Base-by-base conservation (phyloP, 2,113 vertebrate genomes). In the Crocuta crocuta region DNA sequence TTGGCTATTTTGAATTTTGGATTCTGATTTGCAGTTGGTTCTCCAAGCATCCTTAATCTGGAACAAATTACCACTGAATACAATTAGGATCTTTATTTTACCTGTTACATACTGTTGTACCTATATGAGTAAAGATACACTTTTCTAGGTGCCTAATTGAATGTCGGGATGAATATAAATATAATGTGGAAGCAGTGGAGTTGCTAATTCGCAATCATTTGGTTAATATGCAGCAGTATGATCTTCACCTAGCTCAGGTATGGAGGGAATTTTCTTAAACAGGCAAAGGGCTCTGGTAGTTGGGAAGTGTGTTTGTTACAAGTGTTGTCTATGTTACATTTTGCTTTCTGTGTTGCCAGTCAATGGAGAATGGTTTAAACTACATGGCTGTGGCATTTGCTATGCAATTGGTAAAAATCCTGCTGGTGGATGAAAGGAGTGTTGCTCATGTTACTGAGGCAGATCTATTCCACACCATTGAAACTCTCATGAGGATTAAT, bases 361-460 rank as follows among this genome's bases (percentile, higher is more conserved):
- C 99, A 0, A 99, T 99, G 99, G 99, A 99, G 97, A 99, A 99
- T 33, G 99, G 99, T 81, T 98, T 99, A 98, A 99, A 99, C 98
- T 99, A 99, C 98, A 99, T 99, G 99, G 99, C 99, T 0, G 99
- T 99, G 91, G 99, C 99, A 0, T 99, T 99, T 94, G 99, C 99
- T 97, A 99, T 99, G 99, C 99, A 99, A 93, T 90, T 99, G 98
- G 99, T 99, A 81, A 99, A 99, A 98, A 99, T 99, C 92, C 98
- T 99, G 95, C 97, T 99, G 98, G 99, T 99, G 97, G 99, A 99
- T 85, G 99, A 99, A 94, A 99, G 99, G 82, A 99, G 99, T 2
- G 99, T 99, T 2, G 99, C 99, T 96, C 99, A 99, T 1, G 99
- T 99, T 84, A 99, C 99, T 0, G 99, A 99, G 98, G 99, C 99